Percentiles rank a stretch among this genome's conserved stretches.
Conservation (phyloP, 2,797 vertebrate genomes). For the Cirrhinus mrigala region DNA sequence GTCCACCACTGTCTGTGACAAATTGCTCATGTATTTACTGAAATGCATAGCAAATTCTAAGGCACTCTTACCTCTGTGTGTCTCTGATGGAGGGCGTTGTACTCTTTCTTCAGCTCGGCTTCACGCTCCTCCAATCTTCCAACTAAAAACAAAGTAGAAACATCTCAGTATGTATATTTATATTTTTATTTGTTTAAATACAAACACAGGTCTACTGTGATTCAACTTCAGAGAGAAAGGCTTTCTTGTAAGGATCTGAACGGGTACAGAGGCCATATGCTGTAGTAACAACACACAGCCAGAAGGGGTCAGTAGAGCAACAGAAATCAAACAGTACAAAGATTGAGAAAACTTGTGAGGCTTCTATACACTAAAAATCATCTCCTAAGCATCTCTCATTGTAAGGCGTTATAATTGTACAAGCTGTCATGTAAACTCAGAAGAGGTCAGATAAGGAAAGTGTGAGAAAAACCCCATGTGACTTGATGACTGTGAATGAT, state of each 20-base stretch:
- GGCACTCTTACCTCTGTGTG: conserved; percentile 89
- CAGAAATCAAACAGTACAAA: conserved; percentile 39
- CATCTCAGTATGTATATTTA: background rate
- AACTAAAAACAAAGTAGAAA: conserved; percentile 79
- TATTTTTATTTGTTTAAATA: background rate
- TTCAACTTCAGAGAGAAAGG: background rate
- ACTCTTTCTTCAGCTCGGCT: conserved; percentile 95
- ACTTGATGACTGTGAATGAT: background rate
- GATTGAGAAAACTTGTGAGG: too few species aligned
- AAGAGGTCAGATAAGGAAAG: background rate
- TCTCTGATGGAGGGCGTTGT: conserved; percentile 92
- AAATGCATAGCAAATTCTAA: background rate
- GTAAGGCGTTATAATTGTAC: background rate
- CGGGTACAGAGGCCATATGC: background rate
- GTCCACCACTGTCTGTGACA: too few species aligned
- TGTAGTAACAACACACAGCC: conserved; percentile 65
- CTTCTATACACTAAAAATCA: background rate
- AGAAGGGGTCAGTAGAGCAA: conserved; percentile 67
- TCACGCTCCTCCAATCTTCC: conserved; percentile 95
- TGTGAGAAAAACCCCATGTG: background rate
- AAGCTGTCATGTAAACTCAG: background rate
- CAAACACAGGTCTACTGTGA: background rate
- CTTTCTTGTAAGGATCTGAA: background rate
- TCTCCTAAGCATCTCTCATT: background rate
- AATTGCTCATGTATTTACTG: background rate